Base-by-base conservation (phyloP, 2,888 invertebrate genomes). In the Ferrisia virgata region DNA sequence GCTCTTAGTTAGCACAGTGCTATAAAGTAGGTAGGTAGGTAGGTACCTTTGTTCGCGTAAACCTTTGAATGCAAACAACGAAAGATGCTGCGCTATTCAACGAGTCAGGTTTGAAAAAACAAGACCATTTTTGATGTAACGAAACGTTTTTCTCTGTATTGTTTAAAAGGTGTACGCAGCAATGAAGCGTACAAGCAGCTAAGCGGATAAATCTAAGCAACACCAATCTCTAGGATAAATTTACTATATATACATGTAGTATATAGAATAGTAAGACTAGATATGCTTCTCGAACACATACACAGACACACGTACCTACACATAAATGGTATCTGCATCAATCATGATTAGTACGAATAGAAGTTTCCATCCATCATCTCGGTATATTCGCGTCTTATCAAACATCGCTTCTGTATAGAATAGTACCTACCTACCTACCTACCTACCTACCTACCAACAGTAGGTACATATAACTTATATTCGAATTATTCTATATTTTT, bases 331-430 rank as follows among this genome's bases (percentile, higher is more conserved):
- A 82, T 82, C 82, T 82, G 82, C 82, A 82, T 82, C 82, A 82
- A 82, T 82, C 82, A 82, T 82, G 82, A 82, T 82, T 82, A 82
- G 82, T 36, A 43, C 64, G 69, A 64, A 82, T 58, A 82, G 82
- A 69, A 69, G 36, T 40, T 82, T 82, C 82, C 82, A 82, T 82
- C 82, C 82, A 82, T 82, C 82, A 82, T 82, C 82, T 64, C 28
- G 9, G 64, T 64, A n/a, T n/a, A 64, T 64, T 28, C 39, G 25
- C 79, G 43, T 28, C 64, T 64, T 64, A 64, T 64, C 64, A 64
- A 64, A 64, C 11, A 28, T 28, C 64, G 64, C 64, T 18, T 28
- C 64, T 64, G n/a, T 64, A 64, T 28, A 25, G 64, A 28, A 64
- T 64, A n/a, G n/a, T n/a, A n/a, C n/a, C n/a, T n/a, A n/a, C n/a